Evolutionary conservation across 2,888 invertebrate species (phyloP), one percentile per base, ranked within the genome.

Genomic region (Hymenopus coronatus): DNA sequence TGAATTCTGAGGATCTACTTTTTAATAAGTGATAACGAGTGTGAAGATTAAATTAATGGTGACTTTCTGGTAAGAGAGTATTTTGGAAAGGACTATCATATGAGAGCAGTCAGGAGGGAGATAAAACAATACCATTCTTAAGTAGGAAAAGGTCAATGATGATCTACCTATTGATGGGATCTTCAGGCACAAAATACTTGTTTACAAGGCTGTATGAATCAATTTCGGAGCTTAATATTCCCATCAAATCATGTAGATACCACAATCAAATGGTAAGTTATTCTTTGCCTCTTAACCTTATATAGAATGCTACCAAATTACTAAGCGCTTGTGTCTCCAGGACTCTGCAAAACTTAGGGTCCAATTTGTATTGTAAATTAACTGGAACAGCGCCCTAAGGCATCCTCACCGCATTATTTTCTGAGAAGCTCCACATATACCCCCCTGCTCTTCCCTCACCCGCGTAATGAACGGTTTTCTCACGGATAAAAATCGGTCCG

Each of bases 381-480:
- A 70, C 54, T 70, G 54, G 54, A 70, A 70, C 54, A 70, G 54
- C 54, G 54, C 54, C 54, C 25, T 70, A 70, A 70, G 54, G 54
- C 54, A 70, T 70, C 54, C 20, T 70, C 54, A 20, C 54, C 54
- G 54, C 54, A 70, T 70, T 70, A 70, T 70, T 70, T 70, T 70
- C 54, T 4, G 54, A 70, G 54, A 70, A 70, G 54, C 25, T 70
- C 54, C 6, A 70, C 54, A 70, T 70, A 70, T 70, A 70, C 54
- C 54, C 54, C 54, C 54, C 54, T 70, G 54, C 85, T n/a, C 85
- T 46, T 15, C 85, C 85, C 40, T 25, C 54, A 25, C 54, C 54
- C 54, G 54, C 54, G 54, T 88, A 88, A 88, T 88, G 88, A 88
- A 88, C 88, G 88, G 88, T 83, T 88, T 88, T 88, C 88, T 88